Conservation (phyloP, 2,797 vertebrate species). For the Gadopsis bispinosus region DNA sequence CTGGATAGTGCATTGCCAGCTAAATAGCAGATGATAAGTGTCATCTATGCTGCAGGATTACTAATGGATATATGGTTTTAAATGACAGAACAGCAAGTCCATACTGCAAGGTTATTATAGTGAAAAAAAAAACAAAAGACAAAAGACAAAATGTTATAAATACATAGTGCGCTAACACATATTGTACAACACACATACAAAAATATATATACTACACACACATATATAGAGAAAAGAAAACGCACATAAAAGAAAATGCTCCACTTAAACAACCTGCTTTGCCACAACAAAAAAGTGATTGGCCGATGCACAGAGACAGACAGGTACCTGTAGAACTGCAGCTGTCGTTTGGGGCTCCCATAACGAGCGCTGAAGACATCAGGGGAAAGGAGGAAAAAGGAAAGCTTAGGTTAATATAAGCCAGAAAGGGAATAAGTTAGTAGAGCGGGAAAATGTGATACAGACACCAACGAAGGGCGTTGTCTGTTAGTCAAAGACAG, state of each 20-base stretch:
- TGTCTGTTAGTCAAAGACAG: conserved; percentile 3
- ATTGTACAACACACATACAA: neutral
- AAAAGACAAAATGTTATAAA: conserved; percentile 7
- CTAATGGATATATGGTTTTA: conserved; percentile 66
- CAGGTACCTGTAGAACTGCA: conserved; percentile 99
- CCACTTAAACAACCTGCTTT: neutral
- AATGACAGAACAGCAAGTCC: conserved; percentile 64
- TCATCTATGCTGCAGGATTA: conserved; percentile 58
- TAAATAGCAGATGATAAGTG: conserved; percentile 63
- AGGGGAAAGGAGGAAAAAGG: conserved; percentile 80
- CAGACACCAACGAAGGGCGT: conserved; percentile 7
- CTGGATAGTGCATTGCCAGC: conserved; percentile 70
- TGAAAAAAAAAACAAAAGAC: conserved; percentile 29
- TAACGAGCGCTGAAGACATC: conserved; percentile 94
- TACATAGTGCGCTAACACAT: neutral
- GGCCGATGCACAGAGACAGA: conserved; percentile 55
- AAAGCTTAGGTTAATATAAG: conserved; percentile 66
- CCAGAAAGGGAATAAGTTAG: conserved; percentile 68
- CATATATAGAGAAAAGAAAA: neutral
- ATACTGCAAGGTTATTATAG: conserved; percentile 50
- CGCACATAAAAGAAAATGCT: neutral
- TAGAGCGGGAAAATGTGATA: conserved; percentile 24
- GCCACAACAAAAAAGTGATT: conserved; percentile 16
- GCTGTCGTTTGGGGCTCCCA: conserved; percentile 99
- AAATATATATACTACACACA: neutral